phyloP scores from a whole-genome alignment of 2,113 vertebrate genomes.

The Pycnonotus jocosus region DNA sequence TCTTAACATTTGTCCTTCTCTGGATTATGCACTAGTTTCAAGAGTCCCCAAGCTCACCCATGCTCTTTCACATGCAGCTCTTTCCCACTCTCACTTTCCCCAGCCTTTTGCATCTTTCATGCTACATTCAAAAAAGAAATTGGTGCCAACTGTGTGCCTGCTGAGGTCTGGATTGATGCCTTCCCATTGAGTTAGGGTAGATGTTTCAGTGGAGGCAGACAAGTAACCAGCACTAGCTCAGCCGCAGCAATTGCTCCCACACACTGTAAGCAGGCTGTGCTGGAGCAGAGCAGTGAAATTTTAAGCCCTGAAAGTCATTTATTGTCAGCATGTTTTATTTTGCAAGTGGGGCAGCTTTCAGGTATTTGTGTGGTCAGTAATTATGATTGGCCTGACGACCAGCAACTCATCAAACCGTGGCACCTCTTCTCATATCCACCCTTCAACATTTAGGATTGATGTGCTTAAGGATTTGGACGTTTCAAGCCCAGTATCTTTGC shows the following conservation, averaged over 20 bases:
- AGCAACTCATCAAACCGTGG: neutral
- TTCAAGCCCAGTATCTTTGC: neutral
- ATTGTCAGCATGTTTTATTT: neutral
- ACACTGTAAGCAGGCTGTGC: neutral
- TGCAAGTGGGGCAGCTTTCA: neutral
- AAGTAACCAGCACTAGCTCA: neutral
- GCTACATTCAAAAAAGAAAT: conserved; percentile 22
- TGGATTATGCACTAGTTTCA: neutral
- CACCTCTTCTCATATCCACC: neutral
- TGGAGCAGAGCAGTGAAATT: neutral
- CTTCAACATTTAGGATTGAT: neutral
- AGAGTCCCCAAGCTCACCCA: neutral
- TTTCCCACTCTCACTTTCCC: neutral
- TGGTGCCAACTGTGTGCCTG: neutral
- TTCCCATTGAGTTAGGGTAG: neutral
- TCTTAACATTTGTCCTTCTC: neutral
- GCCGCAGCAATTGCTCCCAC: neutral
- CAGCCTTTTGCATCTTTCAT: neutral
- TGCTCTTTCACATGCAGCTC: neutral
- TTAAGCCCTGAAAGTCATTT: neutral
- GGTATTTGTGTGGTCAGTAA: neutral
- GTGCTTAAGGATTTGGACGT: fast-evolving
- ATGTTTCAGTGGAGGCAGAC: neutral
- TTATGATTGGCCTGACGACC: neutral
- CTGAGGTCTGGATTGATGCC: neutral